phyloP scores from a whole-genome alignment of 92 coral and sea anemone species.

The Porites divaricata region DNA sequence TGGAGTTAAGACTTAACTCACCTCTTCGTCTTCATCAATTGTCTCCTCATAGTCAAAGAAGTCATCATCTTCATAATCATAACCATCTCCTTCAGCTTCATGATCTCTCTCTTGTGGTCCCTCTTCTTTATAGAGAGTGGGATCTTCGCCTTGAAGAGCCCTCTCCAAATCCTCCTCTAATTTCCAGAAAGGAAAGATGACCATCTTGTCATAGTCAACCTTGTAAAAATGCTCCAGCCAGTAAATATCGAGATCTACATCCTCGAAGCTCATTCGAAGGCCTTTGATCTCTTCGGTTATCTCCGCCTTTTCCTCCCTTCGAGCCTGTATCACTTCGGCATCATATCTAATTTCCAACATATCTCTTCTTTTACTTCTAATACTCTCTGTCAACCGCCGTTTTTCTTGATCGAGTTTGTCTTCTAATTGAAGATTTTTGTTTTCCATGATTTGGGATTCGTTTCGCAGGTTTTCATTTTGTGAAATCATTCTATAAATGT shows the following conservation, averaged over 20 bases:
- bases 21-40: not conserved
- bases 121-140: not conserved
- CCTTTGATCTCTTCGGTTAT: not conserved
- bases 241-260: constrained; percentile 10
- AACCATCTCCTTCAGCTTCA: not conserved
- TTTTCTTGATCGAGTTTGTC: constrained; percentile 24
- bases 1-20: no score
- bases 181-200: constrained; percentile 42
- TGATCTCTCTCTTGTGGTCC: constrained; percentile 7
- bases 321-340: constrained; percentile 17
- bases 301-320: constrained; percentile 8
- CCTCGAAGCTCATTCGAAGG: not conserved
- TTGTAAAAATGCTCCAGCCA: not conserved
- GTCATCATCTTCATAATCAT: constrained; percentile 14
- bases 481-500: not conserved
- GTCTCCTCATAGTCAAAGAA: not conserved
- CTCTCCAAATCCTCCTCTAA: constrained; percentile 33
- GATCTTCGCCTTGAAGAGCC: not conserved
- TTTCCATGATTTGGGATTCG: constrained; percentile 17
- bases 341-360: constrained; percentile 42
- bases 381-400: constrained; percentile 13
- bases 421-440: constrained; percentile 10
- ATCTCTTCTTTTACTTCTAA: constrained; percentile 29
- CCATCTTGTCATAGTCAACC: constrained; percentile 18
- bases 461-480: not conserved